These are phyloP conservation scores for Camelus bactrianus DNA, from an alignment of 2,113 vertebrate genomes.

Conservation along the genomic window DNA sequence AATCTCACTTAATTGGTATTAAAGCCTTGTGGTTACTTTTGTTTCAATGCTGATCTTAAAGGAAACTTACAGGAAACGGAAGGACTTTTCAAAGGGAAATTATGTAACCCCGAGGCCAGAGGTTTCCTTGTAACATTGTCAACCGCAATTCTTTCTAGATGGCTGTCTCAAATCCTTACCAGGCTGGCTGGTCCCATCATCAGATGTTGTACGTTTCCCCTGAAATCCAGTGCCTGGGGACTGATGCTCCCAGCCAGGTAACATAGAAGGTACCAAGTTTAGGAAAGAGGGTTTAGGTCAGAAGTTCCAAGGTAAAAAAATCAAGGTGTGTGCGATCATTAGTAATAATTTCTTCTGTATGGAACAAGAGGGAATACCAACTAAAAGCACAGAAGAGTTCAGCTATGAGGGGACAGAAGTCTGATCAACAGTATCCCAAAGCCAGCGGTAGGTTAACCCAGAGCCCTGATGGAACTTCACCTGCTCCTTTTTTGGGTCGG, in stretches of 20 bases:
- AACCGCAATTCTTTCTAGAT: background rate
- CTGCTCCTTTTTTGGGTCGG: background rate
- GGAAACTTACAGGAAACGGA: background rate
- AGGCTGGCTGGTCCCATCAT: background rate
- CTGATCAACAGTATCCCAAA: no score
- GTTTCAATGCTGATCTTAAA: conserved; percentile 20
- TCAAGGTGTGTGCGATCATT: background rate
- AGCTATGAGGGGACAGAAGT: background rate
- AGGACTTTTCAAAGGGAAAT: background rate
- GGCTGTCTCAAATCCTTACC: background rate
- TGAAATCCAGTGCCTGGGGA: background rate
- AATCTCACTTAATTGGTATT: conserved; percentile 49
- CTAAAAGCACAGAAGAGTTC: background rate
- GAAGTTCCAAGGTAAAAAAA: background rate
- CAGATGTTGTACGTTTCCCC: background rate
- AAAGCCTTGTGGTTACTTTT: conserved; percentile 27
- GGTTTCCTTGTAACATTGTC: background rate
- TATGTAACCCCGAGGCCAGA: background rate
- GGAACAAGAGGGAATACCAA: background rate
- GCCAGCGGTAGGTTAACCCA: background rate
- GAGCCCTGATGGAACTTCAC: background rate
- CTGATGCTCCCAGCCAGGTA: background rate
- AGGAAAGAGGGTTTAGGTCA: background rate
- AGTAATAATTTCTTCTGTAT: background rate
- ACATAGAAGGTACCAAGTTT: background rate